phyloP scores from a whole-genome alignment of 2,797 vertebrate species.

The Hafferia zeledoni region DNA sequence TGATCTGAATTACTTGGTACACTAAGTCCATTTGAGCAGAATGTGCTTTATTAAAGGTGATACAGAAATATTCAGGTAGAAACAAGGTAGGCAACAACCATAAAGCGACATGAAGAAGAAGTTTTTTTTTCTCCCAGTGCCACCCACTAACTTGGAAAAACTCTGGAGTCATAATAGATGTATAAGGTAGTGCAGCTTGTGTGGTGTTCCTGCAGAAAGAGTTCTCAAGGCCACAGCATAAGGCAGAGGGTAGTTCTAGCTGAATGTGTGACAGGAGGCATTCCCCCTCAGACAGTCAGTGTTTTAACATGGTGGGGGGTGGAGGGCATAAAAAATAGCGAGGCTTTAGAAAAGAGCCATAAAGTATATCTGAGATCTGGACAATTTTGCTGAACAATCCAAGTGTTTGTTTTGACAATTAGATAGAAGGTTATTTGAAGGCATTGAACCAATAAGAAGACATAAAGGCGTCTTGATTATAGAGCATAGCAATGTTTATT shows the following conservation, averaged over 20 bases:
- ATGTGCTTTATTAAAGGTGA: background rate
- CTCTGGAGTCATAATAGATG: background rate
- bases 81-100: background rate
- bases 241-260: background rate
- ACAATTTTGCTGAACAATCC: background rate
- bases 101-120: background rate
- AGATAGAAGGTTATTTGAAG: background rate
- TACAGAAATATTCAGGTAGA: background rate
- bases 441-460: background rate
- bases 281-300: fast-evolving
- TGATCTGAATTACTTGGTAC: background rate
- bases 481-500: background rate
- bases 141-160: background rate
- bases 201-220: background rate
- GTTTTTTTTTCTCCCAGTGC: fast-evolving
- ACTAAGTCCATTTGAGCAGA: background rate
- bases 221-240: background rate
- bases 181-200: background rate
- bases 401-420: background rate
- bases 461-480: background rate
- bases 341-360: background rate
- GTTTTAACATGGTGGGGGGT: background rate
- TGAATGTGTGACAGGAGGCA: background rate
- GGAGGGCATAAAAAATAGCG: background rate
- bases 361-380: background rate